These are phyloP conservation scores for Theocolax elegans DNA, from an alignment of 1,140 invertebrate species.

Conservation along the genomic window DNA sequence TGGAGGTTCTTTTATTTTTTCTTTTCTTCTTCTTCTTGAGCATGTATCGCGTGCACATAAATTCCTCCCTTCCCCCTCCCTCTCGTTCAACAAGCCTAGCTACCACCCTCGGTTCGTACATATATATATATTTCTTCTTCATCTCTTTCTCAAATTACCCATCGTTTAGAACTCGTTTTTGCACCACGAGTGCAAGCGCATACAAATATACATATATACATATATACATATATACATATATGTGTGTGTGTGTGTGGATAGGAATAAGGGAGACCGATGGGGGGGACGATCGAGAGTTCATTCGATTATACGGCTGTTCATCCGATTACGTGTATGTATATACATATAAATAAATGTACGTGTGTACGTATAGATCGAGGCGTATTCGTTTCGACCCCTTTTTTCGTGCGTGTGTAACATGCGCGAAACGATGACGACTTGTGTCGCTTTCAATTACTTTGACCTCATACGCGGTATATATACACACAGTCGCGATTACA, in stretches of 20 bases:
- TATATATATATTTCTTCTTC: too few relatives aligned
- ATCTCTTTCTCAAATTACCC: constrained; percentile 60
- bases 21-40: too few relatives aligned
- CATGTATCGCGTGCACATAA: too few relatives aligned
- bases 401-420: not conserved
- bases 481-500: too few relatives aligned
- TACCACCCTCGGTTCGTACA: too few relatives aligned
- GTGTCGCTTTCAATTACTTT: constrained; percentile 36
- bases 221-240: too few relatives aligned
- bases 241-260: not conserved
- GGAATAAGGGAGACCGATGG: not conserved
- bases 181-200: constrained; percentile 54
- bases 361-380: too few relatives aligned
- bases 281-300: constrained; percentile 26
- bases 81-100: too few relatives aligned
- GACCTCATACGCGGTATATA: constrained; percentile 2
- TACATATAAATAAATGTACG: too few relatives aligned
- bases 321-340: constrained; percentile 27
- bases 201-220: constrained; percentile 55
- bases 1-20: too few relatives aligned
- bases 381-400: constrained; percentile 7
- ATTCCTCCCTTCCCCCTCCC: too few relatives aligned
- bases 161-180: constrained; percentile 65
- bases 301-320: constrained; percentile 35
- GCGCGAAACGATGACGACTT: constrained; percentile 13